Base-by-base conservation (phyloP, 1,140 invertebrate genomes). In the Zaprionus inermis region DNA sequence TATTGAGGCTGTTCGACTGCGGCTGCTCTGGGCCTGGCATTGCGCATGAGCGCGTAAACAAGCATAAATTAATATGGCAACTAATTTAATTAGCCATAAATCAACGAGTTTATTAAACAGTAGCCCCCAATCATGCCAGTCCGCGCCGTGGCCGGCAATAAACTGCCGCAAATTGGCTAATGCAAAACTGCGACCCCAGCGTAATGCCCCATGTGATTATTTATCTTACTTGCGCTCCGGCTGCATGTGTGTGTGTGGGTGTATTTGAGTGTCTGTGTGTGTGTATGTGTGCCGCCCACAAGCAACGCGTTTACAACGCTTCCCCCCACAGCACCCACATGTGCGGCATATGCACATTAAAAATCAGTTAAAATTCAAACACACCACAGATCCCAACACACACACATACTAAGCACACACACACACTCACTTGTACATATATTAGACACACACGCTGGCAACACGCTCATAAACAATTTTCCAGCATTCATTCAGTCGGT, bases 41-140 rank as follows among this genome's bases (percentile, higher is more conserved):
- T 86, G 84, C 70, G 63, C 79, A 86, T 86, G 82, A 81, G 76
- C 79, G 73, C 64, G 51, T 63, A 70, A 57, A 79, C 76, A 82
- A 77, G 80, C 80, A 78, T 80, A 88, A 88, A 88, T 89, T 80
- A 89, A 88, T 88, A 75, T 67, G 65, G 64, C 74, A 73, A 73
- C 71, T 71, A 89, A 88, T 90, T 89, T 90, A 89, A 90, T 89
- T 89, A 89, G 78, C 65, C 85, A 90, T 89, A 89, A 89, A 89
- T 89, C 85, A 89, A 81, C 71, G 78, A 84, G 85, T 89, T 89
- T 89, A 89, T 89, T 89, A 85, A 89, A 89, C 84, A 89, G 84
- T 90, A 89, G 84, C 85, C 74, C 69, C 84, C 85, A 88, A 86
- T 89, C 79, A 89, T 84, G 84, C 74, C 84, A 74, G 67, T 10